A percentile compares a stretch with the other conserved stretches of the same genome.
Conservation (phyloP, 2,113 vertebrate genomes). For the Gopherus flavomarginatus region DNA sequence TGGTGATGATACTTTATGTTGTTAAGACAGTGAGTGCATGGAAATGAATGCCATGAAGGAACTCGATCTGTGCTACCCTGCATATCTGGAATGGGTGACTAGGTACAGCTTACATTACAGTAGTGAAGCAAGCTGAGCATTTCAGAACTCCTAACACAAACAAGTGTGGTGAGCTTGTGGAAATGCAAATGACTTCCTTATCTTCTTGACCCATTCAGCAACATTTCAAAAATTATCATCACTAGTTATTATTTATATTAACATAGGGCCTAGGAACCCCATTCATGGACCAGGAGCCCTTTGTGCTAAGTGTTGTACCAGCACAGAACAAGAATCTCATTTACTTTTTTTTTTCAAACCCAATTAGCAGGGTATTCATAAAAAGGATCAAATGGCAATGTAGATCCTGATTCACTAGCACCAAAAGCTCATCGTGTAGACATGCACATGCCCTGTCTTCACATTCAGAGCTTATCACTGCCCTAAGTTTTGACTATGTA, state of each 20-base stretch:
- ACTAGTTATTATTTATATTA: background rate
- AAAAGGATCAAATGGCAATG: background rate
- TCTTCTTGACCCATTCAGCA: background rate
- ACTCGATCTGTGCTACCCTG: background rate
- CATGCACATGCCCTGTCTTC: background rate
- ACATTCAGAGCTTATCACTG: background rate
- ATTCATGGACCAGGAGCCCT: background rate
- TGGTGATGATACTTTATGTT: background rate
- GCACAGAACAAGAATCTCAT: background rate
- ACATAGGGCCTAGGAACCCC: background rate
- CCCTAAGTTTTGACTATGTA: background rate
- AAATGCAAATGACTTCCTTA: background rate
- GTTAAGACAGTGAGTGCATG: background rate
- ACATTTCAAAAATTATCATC: background rate
- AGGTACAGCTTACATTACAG: background rate
- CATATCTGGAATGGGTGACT: background rate
- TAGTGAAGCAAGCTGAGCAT: background rate
- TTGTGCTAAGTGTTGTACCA: background rate
- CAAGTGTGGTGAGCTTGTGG: background rate
- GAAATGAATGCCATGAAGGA: background rate
- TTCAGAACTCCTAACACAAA: background rate
- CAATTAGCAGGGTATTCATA: background rate
- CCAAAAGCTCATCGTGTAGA: background rate
- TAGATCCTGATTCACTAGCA: background rate
- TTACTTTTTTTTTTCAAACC: background rate